Percentiles rank a stretch among this genome's conserved stretches.
Conservation (phyloP, 2,888 invertebrate species). For the Microctonus hyperodae region DNA sequence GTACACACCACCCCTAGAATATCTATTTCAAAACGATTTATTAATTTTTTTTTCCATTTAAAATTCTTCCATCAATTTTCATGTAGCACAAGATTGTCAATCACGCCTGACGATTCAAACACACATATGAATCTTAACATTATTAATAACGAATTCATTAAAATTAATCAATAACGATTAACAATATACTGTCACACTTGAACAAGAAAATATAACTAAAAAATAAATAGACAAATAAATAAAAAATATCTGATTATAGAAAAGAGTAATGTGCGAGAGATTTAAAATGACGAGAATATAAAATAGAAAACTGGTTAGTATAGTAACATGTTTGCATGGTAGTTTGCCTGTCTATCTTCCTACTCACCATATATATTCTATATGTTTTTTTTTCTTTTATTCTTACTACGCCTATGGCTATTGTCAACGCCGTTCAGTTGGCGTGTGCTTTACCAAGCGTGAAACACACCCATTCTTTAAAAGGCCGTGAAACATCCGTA, state of each 20-base stretch:
- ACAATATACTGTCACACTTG: not conserved
- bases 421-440: conserved; percentile 33
- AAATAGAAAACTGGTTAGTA: conserved; percentile 53
- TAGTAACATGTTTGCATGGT: conserved; percentile 41
- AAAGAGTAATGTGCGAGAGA: not conserved
- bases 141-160: not conserved
- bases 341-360: no score
- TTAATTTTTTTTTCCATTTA: conserved; percentile 16
- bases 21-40: not conserved
- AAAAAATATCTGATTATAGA: no score
- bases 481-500: conserved; percentile 25
- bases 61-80: conserved; percentile 29
- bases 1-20: no score
- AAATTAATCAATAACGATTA: not conserved
- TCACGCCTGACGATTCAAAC: not conserved
- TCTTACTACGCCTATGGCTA: conserved; percentile 27
- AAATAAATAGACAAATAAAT: no score
- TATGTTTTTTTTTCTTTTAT: not conserved
- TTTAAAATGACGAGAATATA: conserved; percentile 11
- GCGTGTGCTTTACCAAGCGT: conserved; percentile 57
- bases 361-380: not conserved
- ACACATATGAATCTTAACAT: not conserved
- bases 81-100: conserved; percentile 5
- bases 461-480: conserved; percentile 58
- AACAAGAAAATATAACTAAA: not conserved